phyloP scores from a whole-genome alignment of 1,140 invertebrate species.

The Dendrolimus punctatus region DNA sequence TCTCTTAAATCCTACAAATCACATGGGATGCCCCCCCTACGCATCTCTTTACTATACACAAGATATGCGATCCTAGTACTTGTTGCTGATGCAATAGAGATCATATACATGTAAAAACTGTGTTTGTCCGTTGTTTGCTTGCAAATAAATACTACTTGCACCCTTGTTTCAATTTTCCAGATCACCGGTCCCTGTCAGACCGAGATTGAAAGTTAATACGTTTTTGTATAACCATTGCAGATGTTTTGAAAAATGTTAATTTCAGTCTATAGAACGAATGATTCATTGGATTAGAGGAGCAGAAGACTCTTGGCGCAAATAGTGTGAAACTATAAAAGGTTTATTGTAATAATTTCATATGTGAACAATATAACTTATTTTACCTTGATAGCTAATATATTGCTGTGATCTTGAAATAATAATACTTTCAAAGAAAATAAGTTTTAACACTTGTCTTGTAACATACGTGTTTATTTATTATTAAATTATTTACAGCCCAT shows the following conservation, averaged over 20 bases:
- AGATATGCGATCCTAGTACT: constrained; percentile 2
- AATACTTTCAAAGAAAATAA: no score
- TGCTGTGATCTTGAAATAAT: no score
- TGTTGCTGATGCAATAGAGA: constrained; percentile 7
- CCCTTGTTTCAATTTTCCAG: constrained; percentile 68
- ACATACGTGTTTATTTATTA: no score
- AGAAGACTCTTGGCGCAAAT: no score
- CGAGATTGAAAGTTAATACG: constrained; percentile 35
- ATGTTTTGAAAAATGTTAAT: constrained; percentile 26
- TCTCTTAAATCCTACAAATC: constrained; percentile 46
- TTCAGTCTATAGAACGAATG: neutral
- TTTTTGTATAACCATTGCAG: constrained; percentile 27
- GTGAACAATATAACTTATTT: no score
- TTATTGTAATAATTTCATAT: no score
- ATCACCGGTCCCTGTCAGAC: constrained; percentile 39
- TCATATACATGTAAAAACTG: neutral
- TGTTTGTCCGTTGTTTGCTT: constrained; percentile 1
- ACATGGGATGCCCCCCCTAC: constrained; percentile 25
- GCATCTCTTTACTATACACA: neutral
- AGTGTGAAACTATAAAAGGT: no score
- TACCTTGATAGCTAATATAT: no score
- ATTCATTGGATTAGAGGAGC: neutral
- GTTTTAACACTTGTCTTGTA: no score
- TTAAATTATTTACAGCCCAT: no score
- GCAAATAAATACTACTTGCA: no score